These are phyloP conservation scores for Drosophila atripex DNA, from an alignment of 2,888 invertebrate species.

Conservation along the genomic window DNA sequence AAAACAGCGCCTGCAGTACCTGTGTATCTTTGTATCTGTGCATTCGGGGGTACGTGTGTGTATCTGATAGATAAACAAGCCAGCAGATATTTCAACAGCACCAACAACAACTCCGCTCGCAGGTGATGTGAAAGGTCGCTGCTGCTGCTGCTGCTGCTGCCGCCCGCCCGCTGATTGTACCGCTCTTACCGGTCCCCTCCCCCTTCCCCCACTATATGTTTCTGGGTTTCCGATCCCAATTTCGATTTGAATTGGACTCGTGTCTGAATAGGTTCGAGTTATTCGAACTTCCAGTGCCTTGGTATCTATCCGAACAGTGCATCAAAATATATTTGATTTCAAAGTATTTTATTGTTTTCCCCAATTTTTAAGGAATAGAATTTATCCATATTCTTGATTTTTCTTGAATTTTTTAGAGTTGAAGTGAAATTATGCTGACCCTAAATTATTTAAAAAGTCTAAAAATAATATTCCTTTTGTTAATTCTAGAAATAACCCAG, in stretches of 20 bases:
- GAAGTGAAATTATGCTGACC: no score
- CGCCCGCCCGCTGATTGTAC: slow-evolving; percentile 50
- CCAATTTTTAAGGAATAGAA: no score
- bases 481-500: no score
- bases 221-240: slow-evolving; percentile 67
- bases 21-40: slow-evolving; percentile 18
- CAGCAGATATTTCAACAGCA: slow-evolving; percentile 39
- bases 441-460: no score
- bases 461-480: no score
- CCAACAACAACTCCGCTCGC: slow-evolving; percentile 40
- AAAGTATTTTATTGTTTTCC: no score
- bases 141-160: background rate
- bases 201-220: background rate
- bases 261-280: background rate
- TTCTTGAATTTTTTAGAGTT: no score
- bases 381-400: no score
- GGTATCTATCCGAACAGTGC: background rate
- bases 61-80: slow-evolving; percentile 63
- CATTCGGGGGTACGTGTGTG: slow-evolving; percentile 20
- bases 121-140: slow-evolving; percentile 58
- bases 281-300: background rate
- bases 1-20: slow-evolving; percentile 26
- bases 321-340: background rate
- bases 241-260: slow-evolving; percentile 62
- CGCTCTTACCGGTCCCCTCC: slow-evolving; percentile 24